A percentile compares a stretch with the other conserved stretches of the same genome.
These are phyloP conservation scores for Scleropages formosus DNA, from an alignment of 2,797 vertebrate genomes.

Conservation along the genomic window DNA sequence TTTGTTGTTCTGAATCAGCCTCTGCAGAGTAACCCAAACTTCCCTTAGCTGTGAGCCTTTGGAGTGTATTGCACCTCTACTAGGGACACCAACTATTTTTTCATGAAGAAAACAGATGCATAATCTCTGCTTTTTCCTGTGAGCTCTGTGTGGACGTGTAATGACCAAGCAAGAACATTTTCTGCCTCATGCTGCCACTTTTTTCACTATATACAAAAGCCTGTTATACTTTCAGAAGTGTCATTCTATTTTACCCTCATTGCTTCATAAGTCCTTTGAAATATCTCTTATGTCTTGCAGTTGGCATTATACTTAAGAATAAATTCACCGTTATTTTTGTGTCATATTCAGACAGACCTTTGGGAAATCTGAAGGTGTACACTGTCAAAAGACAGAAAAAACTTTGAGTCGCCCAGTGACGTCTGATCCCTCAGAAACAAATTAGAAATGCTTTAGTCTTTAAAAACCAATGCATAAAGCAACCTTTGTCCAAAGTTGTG, in stretches of 20 bases:
- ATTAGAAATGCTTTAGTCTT: background rate
- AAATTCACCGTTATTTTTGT: background rate
- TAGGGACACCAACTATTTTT: too few species aligned
- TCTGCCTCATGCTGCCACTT: background rate
- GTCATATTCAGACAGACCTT: background rate
- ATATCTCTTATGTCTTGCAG: background rate
- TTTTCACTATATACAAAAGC: background rate
- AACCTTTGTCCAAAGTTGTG: background rate
- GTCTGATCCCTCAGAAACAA: background rate
- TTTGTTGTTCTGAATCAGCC: background rate
- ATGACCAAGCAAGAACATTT: slow-evolving; percentile 14
- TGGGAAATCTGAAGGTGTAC: background rate
- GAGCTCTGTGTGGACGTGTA: slow-evolving; percentile 2
- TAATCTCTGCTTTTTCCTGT: background rate
- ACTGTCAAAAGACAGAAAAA: background rate
- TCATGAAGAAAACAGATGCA: too few species aligned
- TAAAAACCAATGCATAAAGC: background rate
- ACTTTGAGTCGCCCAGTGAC: background rate
- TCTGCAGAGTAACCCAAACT: too few species aligned
- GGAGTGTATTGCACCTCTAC: too few species aligned
- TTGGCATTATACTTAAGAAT: background rate
- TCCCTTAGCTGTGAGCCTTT: too few species aligned
- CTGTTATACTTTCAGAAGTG: background rate
- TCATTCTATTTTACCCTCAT: background rate
- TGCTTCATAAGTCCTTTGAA: background rate